Evolutionary conservation across 1,140 invertebrate species (phyloP).

Genomic region (Nasonia longicornis): DNA sequence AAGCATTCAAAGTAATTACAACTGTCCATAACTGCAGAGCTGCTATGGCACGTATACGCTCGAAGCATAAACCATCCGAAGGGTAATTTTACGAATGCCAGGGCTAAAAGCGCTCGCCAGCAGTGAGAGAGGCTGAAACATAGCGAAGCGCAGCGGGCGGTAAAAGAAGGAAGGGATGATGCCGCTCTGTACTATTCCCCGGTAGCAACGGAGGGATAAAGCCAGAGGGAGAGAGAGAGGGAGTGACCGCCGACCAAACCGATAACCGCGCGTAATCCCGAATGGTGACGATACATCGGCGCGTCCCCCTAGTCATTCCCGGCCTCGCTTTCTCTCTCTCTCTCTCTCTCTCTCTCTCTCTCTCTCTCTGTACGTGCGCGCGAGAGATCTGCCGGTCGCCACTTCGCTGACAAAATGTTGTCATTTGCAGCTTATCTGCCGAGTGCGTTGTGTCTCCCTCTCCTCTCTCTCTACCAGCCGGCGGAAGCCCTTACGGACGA

Average conservation of each 20-base stretch:
- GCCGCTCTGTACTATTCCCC: not conserved
- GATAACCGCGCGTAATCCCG: constrained; percentile 47
- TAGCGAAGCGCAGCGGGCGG: not conserved
- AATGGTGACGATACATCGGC: constrained; percentile 45
- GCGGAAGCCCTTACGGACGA: constrained; percentile 27
- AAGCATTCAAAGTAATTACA: constrained; percentile 8
- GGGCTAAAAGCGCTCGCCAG: not conserved
- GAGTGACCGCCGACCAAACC: constrained; percentile 35
- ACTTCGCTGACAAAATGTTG: constrained; percentile 49
- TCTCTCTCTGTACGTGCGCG: not conserved
- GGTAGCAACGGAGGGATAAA: too few relatives aligned
- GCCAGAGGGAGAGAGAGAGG: not conserved
- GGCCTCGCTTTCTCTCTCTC: not conserved
- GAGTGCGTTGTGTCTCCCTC: not conserved
- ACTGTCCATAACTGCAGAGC: constrained; percentile 8
- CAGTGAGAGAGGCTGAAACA: not conserved
- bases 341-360: not conserved
- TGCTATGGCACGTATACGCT: not conserved
- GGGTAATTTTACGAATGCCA: constrained; percentile 16
- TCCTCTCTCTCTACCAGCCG: constrained; percentile 26
- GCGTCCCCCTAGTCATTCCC: constrained; percentile 30
- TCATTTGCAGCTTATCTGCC: constrained; percentile 48
- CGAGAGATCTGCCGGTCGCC: constrained; percentile 16
- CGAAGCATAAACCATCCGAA: not conserved
- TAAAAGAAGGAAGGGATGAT: not conserved